Evolutionary conservation across 2,797 vertebrate species (phyloP).

Genomic region (Melanotaenia maccullochi): DNA sequence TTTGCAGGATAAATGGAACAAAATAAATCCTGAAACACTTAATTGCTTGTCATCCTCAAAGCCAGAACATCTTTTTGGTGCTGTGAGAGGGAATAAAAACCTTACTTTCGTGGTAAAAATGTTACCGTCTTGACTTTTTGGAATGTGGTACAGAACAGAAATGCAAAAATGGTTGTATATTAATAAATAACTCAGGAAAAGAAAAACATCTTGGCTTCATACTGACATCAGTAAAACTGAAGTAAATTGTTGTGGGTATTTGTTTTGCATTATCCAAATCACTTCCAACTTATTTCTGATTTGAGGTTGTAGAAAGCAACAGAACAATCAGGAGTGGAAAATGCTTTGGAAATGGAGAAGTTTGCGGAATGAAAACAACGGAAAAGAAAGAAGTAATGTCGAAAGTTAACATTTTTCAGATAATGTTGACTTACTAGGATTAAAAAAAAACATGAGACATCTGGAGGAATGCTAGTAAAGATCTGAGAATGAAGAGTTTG

Average conservation of each 20-base stretch:
- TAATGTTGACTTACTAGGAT: not conserved
- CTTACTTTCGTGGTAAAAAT: not conserved
- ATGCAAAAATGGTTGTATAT: not conserved
- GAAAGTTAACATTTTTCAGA: conserved; percentile 16
- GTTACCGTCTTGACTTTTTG: not conserved
- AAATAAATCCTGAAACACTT: not conserved
- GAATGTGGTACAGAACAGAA: not conserved
- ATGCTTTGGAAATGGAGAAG: conserved; percentile 26
- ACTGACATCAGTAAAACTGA: not conserved
- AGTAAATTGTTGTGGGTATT: not conserved
- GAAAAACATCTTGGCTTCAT: not conserved
- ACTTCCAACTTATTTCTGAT: not conserved
- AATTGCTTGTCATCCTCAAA: not conserved
- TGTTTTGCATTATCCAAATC: no score
- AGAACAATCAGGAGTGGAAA: conserved; percentile 26
- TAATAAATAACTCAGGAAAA: not conserved
- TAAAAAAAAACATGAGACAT: not conserved
- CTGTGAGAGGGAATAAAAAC: not conserved
- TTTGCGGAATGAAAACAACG: not conserved
- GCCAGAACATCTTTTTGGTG: not conserved
- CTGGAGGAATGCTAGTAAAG: conserved; percentile 11
- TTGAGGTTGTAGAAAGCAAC: conserved; percentile 3
- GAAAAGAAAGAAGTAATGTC: conserved; percentile 4
- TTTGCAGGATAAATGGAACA: not conserved
- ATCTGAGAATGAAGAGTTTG: conserved; percentile 18